Evolutionary conservation across 2,797 vertebrate species (phyloP).

Genomic region (Crotalus adamanteus): DNA sequence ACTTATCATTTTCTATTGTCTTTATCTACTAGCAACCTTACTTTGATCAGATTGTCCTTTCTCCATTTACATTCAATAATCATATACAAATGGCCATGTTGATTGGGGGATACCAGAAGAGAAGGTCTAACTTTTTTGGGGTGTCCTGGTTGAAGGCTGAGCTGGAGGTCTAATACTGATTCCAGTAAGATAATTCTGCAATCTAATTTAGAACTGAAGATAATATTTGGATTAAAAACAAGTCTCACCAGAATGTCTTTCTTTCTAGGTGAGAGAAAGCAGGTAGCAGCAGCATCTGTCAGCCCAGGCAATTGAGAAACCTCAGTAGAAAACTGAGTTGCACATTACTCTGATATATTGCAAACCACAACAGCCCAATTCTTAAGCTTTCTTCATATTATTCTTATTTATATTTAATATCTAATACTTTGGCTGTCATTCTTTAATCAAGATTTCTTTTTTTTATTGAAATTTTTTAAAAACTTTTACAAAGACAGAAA

Average conservation of each 20-base stretch:
- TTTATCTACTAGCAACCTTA: background rate
- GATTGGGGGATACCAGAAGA: background rate
- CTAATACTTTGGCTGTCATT: conserved; percentile 69
- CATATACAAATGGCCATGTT: background rate
- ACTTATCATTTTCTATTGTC: background rate
- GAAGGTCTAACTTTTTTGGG: background rate
- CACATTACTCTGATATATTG: conserved; percentile 67
- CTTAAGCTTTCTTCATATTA: conserved; percentile 65
- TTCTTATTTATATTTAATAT: conserved; percentile 73
- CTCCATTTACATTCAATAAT: background rate
- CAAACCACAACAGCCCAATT: conserved; percentile 61
- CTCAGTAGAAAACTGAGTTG: conserved; percentile 49
- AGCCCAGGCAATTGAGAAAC: conserved; percentile 31
- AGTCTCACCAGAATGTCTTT: background rate
- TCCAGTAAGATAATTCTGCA: background rate
- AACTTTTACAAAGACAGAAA: no score
- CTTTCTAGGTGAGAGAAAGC: conserved; percentile 1
- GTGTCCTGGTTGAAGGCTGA: background rate
- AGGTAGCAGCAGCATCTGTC: conserved; percentile 4
- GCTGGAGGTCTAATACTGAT: background rate
- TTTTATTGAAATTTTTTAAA: no score
- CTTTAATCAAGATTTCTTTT: conserved; percentile 72
- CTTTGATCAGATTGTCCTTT: background rate
- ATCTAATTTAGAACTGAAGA: background rate
- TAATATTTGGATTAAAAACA: background rate